Evolutionary conservation across 1,140 invertebrate genomes (phyloP).

Genomic region (Odontomachus brunneus): DNA sequence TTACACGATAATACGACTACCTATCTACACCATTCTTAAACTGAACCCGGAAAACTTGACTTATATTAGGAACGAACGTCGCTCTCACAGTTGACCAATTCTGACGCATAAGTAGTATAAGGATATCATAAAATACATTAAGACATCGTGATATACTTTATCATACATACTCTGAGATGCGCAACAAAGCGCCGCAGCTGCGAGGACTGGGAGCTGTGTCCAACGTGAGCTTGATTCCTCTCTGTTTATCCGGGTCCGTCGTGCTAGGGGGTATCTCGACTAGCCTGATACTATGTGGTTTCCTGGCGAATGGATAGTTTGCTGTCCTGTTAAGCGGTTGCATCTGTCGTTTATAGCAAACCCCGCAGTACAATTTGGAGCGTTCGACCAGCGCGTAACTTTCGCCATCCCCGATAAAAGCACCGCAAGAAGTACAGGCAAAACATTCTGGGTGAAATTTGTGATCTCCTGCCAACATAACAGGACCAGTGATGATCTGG

Average conservation of each 20-base stretch:
- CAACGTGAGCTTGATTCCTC: constrained; percentile 87
- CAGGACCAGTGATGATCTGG: constrained; percentile 95
- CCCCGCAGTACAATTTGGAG: constrained; percentile 93
- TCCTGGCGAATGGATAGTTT: constrained; percentile 86
- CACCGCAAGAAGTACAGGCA: constrained; percentile 92
- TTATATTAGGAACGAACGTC: constrained; percentile 7
- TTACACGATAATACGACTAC: not conserved
- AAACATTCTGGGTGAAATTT: constrained; percentile 98
- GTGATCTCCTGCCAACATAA: constrained; percentile 97
- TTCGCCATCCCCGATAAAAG: constrained; percentile 96
- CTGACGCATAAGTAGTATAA: not conserved
- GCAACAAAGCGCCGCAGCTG: constrained; percentile 84
- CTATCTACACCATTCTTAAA: constrained; percentile 29
- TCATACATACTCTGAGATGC: constrained; percentile 87
- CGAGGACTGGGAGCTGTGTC: constrained; percentile 84
- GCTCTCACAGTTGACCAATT: not conserved
- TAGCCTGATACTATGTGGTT: constrained; percentile 92
- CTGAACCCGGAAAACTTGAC: not conserved
- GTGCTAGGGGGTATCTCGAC: constrained; percentile 90
- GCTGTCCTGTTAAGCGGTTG: constrained; percentile 87
- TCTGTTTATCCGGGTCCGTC: constrained; percentile 83
- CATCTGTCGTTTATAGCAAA: constrained; percentile 83
- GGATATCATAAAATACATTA: constrained; percentile 16
- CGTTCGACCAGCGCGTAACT: constrained; percentile 95
- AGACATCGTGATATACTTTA: no score